phyloP scores from a whole-genome alignment of 2,888 invertebrate genomes.

The Sisyra nigra region DNA sequence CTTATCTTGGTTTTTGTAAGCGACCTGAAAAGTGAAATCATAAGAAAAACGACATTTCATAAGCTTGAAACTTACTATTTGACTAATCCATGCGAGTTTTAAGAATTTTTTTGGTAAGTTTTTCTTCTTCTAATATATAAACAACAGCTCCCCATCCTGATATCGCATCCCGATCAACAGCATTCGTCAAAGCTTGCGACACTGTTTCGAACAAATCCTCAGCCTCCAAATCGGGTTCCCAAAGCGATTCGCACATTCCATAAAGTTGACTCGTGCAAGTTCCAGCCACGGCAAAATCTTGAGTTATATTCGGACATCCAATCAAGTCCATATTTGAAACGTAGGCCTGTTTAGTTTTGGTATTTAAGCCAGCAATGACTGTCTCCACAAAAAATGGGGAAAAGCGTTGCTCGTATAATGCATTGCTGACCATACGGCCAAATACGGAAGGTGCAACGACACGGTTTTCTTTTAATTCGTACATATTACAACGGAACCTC shows the following conservation, averaged over 20 bases:
- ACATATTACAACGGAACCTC: conserved; percentile 78
- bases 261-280: conserved; percentile 79
- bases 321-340: conserved; percentile 93
- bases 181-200: conserved; percentile 88
- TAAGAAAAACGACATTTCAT: too few species aligned
- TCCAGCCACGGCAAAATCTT: conserved; percentile 94
- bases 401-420: conserved; percentile 90
- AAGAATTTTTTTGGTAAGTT: not conserved
- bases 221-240: conserved; percentile 78
- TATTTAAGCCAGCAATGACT: conserved; percentile 85
- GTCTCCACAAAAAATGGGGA: conserved; percentile 98
- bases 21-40: too few species aligned
- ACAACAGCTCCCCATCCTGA: conserved; percentile 98
- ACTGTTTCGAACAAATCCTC: conserved; percentile 94
- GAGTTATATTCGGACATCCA: conserved; percentile 76
- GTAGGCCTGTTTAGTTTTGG: conserved; percentile 38
- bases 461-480: conserved; percentile 88
- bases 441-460: conserved; percentile 82
- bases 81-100: not conserved
- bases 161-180: conserved; percentile 91
- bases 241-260: conserved; percentile 95
- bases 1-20: too few species aligned
- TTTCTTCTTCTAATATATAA: conserved; percentile 63
- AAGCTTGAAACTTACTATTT: too few species aligned
- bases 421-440: conserved; percentile 82